phyloP scores from a whole-genome alignment of 2,113 vertebrate genomes.

The Panurus biarmicus region DNA sequence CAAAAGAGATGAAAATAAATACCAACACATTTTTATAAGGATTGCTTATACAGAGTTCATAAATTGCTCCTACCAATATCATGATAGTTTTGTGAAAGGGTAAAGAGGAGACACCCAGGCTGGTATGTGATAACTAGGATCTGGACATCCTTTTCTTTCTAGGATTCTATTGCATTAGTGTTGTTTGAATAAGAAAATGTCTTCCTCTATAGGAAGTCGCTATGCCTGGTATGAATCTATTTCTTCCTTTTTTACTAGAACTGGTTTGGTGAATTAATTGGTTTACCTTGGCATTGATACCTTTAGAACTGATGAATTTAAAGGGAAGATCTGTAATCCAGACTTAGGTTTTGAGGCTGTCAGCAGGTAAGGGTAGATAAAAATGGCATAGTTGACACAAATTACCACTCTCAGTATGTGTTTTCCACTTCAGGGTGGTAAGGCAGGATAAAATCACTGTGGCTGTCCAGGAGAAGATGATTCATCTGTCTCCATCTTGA shows the following conservation, averaged over 20 bases:
- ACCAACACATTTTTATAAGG: fast-evolving
- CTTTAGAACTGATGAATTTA: background rate
- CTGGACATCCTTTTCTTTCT: background rate
- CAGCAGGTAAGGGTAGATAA: background rate
- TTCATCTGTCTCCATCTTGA: background rate
- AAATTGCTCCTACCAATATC: background rate
- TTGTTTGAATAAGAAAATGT: background rate
- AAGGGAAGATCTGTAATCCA: background rate
- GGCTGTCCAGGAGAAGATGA: background rate
- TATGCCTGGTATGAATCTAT: background rate
- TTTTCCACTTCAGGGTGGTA: background rate
- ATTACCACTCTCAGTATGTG: background rate
- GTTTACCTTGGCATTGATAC: background rate
- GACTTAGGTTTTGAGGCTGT: background rate
- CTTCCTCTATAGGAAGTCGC: background rate
- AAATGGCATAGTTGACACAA: background rate
- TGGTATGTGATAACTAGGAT: background rate
- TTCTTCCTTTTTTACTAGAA: background rate
- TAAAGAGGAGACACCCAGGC: background rate
- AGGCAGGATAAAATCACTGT: background rate
- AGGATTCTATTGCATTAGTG: background rate
- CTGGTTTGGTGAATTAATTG: background rate
- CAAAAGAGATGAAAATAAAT: background rate
- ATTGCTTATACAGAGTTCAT: background rate
- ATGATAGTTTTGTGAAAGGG: background rate